Evolutionary conservation across 1,140 invertebrate species (phyloP), one percentile per base, ranked within the genome.

Genomic region (Centruroides sculpturatus): DNA sequence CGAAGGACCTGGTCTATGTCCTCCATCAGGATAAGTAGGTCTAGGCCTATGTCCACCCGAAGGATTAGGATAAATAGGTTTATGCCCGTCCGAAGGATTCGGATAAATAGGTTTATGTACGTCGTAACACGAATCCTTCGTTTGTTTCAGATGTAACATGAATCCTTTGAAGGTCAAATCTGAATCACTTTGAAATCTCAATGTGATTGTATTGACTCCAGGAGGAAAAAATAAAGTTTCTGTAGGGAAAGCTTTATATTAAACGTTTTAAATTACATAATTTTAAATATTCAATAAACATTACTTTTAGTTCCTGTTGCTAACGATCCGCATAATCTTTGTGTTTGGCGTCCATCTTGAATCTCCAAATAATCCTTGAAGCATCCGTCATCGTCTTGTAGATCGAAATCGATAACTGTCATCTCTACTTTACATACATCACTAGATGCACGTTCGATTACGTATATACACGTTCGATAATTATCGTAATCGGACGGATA

Each of bases 291-390:
- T 35, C 35, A 35, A 11, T 23, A 36, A 50, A 35, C 10, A 64
- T 59, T 46, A 68, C 67, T 63, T 55, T 66, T 67, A n/a, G 67
- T 66, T 11, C 65, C 66, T 7, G 66, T 53, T 0, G 65, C 62
- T 5, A 67, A 59, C 5, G 54, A 23, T 0, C 67, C 67, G 47
- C 67, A 68, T 0, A 68, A 47, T n/a, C 57, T 52, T 12, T 56
- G 55, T 3, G 35, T 64, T 36, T 54, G 55, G 10, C 50, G 58
- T 0, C 59, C 62, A 10, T 59, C 52, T 12, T 61, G 59, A 10
- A 68, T 50, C 47, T 67, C 66, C 5, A 68, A 46, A 55, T 68
- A 68, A 56, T 68, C 67, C 6, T 46, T 50, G 8, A 60, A 47
- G 53, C 67, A 68, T 55, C 62, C 57, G 6, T 56, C 52, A 12